phyloP scores from a whole-genome alignment of 2,888 invertebrate genomes.

The Nomada ruficornis region DNA sequence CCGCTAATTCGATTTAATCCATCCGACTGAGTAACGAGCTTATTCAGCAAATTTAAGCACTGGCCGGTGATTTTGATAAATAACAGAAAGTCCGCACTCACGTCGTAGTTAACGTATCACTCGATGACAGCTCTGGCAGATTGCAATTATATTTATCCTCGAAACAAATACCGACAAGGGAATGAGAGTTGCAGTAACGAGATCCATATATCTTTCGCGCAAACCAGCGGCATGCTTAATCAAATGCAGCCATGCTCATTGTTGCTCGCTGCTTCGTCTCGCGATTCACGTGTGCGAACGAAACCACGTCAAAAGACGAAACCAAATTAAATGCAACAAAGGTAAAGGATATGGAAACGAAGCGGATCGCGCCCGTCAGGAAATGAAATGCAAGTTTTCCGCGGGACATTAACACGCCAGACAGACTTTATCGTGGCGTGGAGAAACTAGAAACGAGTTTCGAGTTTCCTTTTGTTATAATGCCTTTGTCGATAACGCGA shows the following conservation, averaged over 20 bases:
- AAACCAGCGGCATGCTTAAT: too few relatives aligned
- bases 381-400: slow-evolving; percentile 63
- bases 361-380: slow-evolving; percentile 15
- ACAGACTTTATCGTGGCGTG: background rate
- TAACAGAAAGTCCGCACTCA: too few relatives aligned
- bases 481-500: slow-evolving; percentile 31
- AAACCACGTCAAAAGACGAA: too few relatives aligned
- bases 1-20: slow-evolving; percentile 1
- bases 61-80: too few relatives aligned
- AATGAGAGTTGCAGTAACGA: background rate
- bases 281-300: too few relatives aligned
- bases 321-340: slow-evolving; percentile 29
- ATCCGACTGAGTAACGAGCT: background rate
- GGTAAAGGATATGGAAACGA: slow-evolving; percentile 12
- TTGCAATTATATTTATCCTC: background rate
- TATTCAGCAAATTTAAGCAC: too few relatives aligned
- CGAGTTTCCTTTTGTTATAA: slow-evolving; percentile 54
- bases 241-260: too few relatives aligned
- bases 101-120: background rate
- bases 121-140: too few relatives aligned
- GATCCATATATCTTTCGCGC: background rate
- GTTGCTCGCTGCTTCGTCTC: too few relatives aligned
- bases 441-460: slow-evolving; percentile 28
- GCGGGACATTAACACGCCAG: slow-evolving; percentile 43
- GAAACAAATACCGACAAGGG: background rate